Percentiles rank a stretch among this genome's conserved stretches.
phyloP scores from a whole-genome alignment of 2,113 vertebrate genomes.

The Xiphias gladius region DNA sequence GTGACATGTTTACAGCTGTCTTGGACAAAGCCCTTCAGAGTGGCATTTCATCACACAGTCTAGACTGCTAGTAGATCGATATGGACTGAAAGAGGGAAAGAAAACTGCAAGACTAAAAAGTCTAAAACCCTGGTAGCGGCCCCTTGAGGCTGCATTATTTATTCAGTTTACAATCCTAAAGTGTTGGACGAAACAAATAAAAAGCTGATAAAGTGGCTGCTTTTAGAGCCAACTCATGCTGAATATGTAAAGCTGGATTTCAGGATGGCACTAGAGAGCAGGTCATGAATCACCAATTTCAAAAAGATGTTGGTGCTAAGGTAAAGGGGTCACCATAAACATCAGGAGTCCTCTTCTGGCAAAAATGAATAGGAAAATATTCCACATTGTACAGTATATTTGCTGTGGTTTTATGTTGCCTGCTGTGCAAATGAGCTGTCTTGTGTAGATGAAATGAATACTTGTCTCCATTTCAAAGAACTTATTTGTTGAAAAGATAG shows the following conservation, averaged over 20 bases:
- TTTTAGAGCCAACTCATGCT: not conserved
- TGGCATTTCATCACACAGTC: constrained; percentile 72
- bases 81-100: constrained; percentile 9
- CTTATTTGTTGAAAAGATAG: constrained; percentile 26
- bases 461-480: constrained; percentile 47
- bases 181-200: not conserved
- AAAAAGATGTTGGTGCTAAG: not conserved
- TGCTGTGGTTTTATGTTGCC: constrained; percentile 17
- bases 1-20: constrained; percentile 72
- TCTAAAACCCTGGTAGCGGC: constrained; percentile 3
- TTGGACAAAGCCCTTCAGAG: constrained; percentile 60
- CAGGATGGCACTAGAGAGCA: not conserved
- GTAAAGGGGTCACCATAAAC: not conserved
- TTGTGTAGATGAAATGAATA: constrained; percentile 28
- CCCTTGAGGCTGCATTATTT: constrained; percentile 31
- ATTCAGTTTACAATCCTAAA: constrained; percentile 22
- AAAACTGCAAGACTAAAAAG: constrained; percentile 35
- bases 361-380: constrained; percentile 16
- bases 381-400: not conserved
- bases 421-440: constrained; percentile 33
- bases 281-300: not conserved
- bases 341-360: not conserved
- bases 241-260: not conserved
- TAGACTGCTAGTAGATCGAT: constrained; percentile 63
- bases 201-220: not conserved